These are phyloP conservation scores for Notoglanidium macrostoma DNA, from an alignment of 2,797 vertebrate species.

Conservation along the genomic window DNA sequence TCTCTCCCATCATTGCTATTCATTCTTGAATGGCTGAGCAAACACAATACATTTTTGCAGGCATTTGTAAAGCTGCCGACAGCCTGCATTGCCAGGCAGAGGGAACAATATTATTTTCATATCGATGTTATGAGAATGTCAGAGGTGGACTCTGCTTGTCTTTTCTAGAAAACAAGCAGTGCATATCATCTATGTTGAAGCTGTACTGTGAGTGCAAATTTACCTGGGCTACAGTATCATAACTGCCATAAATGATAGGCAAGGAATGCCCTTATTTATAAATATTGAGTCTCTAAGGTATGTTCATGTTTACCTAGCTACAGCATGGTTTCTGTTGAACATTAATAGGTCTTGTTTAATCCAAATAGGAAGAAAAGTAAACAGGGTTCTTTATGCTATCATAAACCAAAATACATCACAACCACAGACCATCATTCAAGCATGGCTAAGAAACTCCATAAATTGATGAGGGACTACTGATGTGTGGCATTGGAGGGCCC, in stretches of 20 bases:
- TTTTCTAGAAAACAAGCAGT: conserved; percentile 1
- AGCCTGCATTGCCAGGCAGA: conserved; percentile 18
- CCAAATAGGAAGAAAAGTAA: background rate
- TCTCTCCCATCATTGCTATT: conserved; percentile 39
- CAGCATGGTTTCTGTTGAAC: background rate
- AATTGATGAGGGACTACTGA: background rate
- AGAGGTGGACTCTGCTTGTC: conserved; percentile 20
- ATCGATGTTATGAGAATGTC: conserved; percentile 38
- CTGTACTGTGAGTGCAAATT: conserved; percentile 2
- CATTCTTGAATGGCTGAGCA: conserved; percentile 44
- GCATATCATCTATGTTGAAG: background rate
- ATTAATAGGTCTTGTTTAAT: background rate
- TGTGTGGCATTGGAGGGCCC: background rate
- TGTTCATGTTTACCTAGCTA: background rate
- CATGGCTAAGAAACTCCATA: background rate
- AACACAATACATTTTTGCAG: conserved; percentile 39
- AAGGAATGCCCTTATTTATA: conserved; percentile 16
- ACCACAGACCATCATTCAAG: background rate
- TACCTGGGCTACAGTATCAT: conserved; percentile 2
- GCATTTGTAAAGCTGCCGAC: conserved; percentile 43
- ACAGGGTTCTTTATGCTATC: background rate
- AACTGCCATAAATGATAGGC: conserved; percentile 9
- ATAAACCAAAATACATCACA: background rate
- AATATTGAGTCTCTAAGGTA: background rate
- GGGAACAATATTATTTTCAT: conserved; percentile 25